phyloP scores from a whole-genome alignment of 2,113 vertebrate genomes.

The Hoplias malabaricus region DNA sequence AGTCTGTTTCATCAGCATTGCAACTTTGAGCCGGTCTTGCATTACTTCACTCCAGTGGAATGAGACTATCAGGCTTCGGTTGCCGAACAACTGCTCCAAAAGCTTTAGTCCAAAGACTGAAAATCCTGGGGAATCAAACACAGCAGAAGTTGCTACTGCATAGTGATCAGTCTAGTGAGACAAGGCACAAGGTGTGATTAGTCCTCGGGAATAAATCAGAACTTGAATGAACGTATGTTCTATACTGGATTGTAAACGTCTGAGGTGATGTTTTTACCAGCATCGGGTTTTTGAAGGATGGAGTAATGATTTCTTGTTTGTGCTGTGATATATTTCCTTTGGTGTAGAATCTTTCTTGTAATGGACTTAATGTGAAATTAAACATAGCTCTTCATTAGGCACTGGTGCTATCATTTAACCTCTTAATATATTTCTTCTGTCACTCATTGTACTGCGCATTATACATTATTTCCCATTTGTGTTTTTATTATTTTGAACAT shows the following conservation, averaged over 20 bases:
- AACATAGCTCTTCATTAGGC: neutral
- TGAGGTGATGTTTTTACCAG: neutral
- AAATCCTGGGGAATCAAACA: neutral
- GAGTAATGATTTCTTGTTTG: neutral
- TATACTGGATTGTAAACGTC: neutral
- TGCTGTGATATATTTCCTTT: neutral
- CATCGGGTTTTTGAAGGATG: neutral
- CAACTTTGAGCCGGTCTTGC: constrained; percentile 5
- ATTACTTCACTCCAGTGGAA: constrained; percentile 17
- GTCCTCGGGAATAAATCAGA: neutral
- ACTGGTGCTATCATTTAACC: neutral
- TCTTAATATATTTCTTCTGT: neutral
- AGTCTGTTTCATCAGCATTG: constrained; percentile 23
- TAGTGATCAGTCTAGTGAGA: neutral
- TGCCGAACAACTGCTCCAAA: constrained; percentile 9
- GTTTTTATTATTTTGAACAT: no score
- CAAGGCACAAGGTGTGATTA: neutral
- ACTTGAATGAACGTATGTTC: neutral
- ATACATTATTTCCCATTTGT: neutral
- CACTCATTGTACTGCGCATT: neutral
- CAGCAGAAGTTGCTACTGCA: neutral
- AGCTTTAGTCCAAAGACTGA: constrained; percentile 3
- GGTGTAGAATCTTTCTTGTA: neutral
- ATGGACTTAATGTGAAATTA: neutral
- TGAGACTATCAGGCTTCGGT: constrained; percentile 8